Evolutionary conservation across 2,888 invertebrate species (phyloP).

Genomic region (Microchrysa polita): DNA sequence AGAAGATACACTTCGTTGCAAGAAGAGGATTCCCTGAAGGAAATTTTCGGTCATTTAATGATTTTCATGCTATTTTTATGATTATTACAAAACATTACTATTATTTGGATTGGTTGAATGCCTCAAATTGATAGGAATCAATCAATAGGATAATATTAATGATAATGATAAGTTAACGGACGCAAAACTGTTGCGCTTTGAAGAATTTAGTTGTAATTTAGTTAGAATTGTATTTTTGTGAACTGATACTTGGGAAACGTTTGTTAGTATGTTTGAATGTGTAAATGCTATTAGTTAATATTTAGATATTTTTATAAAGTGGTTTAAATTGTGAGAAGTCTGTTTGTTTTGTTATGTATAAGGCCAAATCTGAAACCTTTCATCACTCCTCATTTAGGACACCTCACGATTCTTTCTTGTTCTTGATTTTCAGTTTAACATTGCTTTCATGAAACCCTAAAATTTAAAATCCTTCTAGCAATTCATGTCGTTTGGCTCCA

Average conservation of each 20-base stretch:
- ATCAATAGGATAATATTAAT: slow-evolving; percentile 3
- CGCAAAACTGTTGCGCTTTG: neutral
- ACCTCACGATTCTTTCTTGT: too few species aligned
- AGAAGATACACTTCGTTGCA: neutral
- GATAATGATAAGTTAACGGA: neutral
- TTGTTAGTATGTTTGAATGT: too few species aligned
- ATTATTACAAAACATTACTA: neutral
- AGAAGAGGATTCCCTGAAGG: slow-evolving; percentile 5
- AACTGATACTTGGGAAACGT: neutral
- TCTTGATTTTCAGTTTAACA: too few species aligned
- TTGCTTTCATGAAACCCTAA: too few species aligned
- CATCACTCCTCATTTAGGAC: too few species aligned
- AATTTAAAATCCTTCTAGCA: too few species aligned
- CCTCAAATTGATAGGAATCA: neutral
- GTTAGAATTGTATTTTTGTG: neutral
- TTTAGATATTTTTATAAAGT: too few species aligned
- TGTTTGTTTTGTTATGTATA: too few species aligned
- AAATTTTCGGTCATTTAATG: slow-evolving; percentile 10
- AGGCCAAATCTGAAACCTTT: too few species aligned
- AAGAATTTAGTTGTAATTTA: neutral
- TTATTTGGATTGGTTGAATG: neutral
- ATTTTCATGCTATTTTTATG: slow-evolving; percentile 20
- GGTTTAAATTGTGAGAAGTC: too few species aligned
- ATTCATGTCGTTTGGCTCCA: neutral
- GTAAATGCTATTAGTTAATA: too few species aligned